Conservation (phyloP, 2,797 vertebrate species). For the Siniperca undulata region DNA sequence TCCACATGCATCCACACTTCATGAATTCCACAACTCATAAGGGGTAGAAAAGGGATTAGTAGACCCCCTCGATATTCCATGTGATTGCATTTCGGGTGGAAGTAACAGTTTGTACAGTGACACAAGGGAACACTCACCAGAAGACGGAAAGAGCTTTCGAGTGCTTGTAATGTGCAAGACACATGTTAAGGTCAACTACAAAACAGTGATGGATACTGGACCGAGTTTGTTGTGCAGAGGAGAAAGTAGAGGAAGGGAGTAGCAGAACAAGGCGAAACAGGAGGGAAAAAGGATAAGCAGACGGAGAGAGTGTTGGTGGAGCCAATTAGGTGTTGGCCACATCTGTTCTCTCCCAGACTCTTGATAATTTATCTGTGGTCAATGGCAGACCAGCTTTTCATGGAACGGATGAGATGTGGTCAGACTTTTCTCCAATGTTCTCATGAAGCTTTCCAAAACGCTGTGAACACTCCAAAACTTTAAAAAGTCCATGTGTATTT, state of each 20-base stretch:
- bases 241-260: conserved; percentile 32
- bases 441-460: conserved; percentile 69
- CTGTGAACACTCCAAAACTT: conserved; percentile 46
- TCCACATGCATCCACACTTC: conserved; percentile 6
- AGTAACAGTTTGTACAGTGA: conserved; percentile 47
- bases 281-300: conserved; percentile 28
- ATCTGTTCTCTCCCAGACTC: conserved; percentile 70
- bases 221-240: neutral
- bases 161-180: conserved; percentile 55
- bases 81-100: conserved; percentile 40
- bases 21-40: conserved; percentile 45
- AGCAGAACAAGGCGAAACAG: conserved; percentile 36
- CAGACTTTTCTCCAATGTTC: conserved; percentile 60
- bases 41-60: conserved; percentile 9
- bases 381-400: conserved; percentile 59
- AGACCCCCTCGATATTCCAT: conserved; percentile 9
- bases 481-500: conserved; percentile 38
- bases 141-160: conserved; percentile 39
- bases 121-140: conserved; percentile 35
- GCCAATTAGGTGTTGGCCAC: conserved; percentile 77
- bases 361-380: conserved; percentile 75
- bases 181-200: conserved; percentile 49
- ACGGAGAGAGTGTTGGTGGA: conserved; percentile 48
- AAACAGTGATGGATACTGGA: conserved; percentile 32
- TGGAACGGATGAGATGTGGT: conserved; percentile 75